Evolutionary conservation across 23 tunicate species (phyloP).

Genomic region (Trididemnum nubilum): DNA sequence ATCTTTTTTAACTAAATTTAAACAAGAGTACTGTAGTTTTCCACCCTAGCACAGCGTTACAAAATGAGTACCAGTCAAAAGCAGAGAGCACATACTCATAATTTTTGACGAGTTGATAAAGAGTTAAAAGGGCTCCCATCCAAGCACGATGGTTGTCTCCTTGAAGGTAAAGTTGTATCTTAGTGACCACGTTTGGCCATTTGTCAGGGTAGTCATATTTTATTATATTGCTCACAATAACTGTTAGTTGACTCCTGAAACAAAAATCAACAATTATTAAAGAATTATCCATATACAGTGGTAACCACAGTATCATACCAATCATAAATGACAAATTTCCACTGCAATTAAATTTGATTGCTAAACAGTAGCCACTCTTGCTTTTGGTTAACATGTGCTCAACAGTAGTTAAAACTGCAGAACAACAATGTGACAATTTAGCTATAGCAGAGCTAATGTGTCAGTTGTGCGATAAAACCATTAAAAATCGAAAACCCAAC

Average conservation of each 20-base stretch:
- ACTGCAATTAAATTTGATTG: not conserved
- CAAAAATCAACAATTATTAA: too few species aligned
- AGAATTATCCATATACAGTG: not conserved
- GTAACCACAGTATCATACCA: not conserved
- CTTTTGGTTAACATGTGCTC: too few species aligned
- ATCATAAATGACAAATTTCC: not conserved
- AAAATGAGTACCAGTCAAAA: too few species aligned
- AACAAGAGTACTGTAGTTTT: too few species aligned
- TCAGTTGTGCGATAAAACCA: too few species aligned
- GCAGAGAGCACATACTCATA: slow-evolving; percentile 67
- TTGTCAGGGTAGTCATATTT: slow-evolving; percentile 91
- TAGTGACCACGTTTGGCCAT: slow-evolving; percentile 84
- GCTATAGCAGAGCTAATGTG: too few species aligned
- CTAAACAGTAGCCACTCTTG: too few species aligned
- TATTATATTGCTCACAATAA: slow-evolving; percentile 78
- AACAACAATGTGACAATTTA: too few species aligned
- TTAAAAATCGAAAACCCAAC: too few species aligned
- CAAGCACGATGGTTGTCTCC: slow-evolving; percentile 59
- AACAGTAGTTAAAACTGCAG: too few species aligned
- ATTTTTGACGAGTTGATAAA: slow-evolving; percentile 90
- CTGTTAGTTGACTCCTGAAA: slow-evolving; percentile 79
- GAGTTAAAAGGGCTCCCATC: slow-evolving; percentile 91
- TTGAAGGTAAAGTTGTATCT: slow-evolving; percentile 59
- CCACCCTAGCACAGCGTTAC: too few species aligned
- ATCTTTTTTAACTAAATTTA: too few species aligned